Evolutionary conservation across 1,140 invertebrate genomes (phyloP).

Genomic region (Drosophila ohnishii): DNA sequence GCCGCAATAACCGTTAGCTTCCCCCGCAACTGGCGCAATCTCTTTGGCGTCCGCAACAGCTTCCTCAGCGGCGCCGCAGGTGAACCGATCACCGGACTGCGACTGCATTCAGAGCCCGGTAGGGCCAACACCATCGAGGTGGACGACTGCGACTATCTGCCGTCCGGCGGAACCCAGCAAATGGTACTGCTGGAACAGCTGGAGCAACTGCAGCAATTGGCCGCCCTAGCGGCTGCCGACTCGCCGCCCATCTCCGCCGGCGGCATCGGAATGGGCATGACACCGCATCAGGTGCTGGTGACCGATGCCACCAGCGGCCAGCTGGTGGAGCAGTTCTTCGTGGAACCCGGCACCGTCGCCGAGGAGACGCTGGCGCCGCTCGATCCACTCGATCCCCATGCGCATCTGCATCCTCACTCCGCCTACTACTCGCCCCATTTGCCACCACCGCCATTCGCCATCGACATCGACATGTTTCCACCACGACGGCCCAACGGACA

Average conservation of each 20-base stretch:
- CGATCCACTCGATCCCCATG: conserved; percentile 59
- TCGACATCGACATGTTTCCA: conserved; percentile 40
- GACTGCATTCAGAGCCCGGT: conserved; percentile 55
- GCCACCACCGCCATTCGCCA: conserved; percentile 40
- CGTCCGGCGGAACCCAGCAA: conserved; percentile 62
- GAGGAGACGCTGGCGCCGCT: conserved; percentile 53
- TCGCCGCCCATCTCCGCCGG: conserved; percentile 70
- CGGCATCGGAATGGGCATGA: conserved; percentile 51
- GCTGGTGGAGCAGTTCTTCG: conserved; percentile 72
- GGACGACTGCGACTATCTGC: conserved; percentile 77
- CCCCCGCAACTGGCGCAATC: conserved; percentile 76
- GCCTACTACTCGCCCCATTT: conserved; percentile 64
- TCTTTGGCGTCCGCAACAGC: conserved; percentile 61
- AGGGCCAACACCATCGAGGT: conserved; percentile 81
- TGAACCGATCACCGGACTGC: conserved; percentile 60
- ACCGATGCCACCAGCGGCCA: conserved; percentile 69
- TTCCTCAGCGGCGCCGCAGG: conserved; percentile 42
- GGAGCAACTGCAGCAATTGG: conserved; percentile 75
- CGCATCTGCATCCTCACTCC: conserved; percentile 67
- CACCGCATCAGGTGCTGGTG: conserved; percentile 63
- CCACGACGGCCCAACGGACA: conserved; percentile 62
- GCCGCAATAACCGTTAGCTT: conserved; percentile 69
- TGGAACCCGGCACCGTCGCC: conserved; percentile 66
- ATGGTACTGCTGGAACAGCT: conserved; percentile 75
- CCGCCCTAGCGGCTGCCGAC: conserved; percentile 72